Evolutionary conservation across 2,888 invertebrate genomes (phyloP).

Genomic region (Melanargia galathea): DNA sequence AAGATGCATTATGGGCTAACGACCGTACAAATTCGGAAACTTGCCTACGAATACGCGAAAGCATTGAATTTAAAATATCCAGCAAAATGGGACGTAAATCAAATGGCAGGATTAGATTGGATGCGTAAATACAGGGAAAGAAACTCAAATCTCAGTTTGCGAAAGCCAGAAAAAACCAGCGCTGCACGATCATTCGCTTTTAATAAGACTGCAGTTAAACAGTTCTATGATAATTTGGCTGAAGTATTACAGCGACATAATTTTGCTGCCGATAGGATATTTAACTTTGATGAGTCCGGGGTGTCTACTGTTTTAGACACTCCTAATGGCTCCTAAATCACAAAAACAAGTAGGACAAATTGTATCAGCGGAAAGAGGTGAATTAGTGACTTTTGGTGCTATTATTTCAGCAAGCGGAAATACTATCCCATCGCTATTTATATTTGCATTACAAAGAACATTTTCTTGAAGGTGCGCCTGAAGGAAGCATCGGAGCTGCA

Average conservation of each 20-base stretch:
- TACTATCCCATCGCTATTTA: too few relatives aligned
- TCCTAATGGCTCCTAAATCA: too few relatives aligned
- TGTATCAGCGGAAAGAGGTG: too few relatives aligned
- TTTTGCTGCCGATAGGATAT: conserved; percentile 1
- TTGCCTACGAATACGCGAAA: conserved; percentile 43
- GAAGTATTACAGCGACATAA: conserved; percentile 1
- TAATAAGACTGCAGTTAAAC: not conserved
- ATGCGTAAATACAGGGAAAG: not conserved
- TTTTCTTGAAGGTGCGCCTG: too few relatives aligned
- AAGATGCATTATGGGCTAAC: conserved; percentile 37
- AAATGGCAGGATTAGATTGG: not conserved
- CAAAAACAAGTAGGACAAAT: too few relatives aligned
- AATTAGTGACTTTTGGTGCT: too few relatives aligned
- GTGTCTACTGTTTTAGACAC: too few relatives aligned
- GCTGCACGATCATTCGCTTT: not conserved
- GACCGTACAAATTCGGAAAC: conserved; percentile 37
- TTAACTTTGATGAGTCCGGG: too few relatives aligned
- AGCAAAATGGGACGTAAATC: conserved; percentile 34
- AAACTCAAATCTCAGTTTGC: not conserved
- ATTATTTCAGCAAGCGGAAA: too few relatives aligned
- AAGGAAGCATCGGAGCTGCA: too few relatives aligned
- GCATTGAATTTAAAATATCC: conserved; percentile 40
- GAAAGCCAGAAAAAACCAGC: not conserved
- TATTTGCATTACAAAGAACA: too few relatives aligned
- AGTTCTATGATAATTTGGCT: not conserved